phyloP scores from a whole-genome alignment of 2,797 vertebrate species.

The Darevskia nairensis region DNA sequence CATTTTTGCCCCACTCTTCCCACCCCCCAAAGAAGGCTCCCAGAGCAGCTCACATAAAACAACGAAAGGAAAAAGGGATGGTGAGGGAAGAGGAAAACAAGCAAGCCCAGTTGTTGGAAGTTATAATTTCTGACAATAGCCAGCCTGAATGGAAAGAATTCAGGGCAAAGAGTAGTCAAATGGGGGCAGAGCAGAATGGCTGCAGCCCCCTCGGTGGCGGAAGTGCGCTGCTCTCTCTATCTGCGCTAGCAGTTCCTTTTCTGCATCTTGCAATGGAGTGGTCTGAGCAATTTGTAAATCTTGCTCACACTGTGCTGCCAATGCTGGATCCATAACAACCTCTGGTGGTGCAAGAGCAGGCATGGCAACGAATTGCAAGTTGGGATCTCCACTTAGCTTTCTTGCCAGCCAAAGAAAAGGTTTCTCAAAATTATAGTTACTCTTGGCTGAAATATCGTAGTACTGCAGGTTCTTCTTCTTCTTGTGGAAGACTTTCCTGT shows the following conservation, averaged over 20 bases:
- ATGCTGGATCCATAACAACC: slow-evolving; percentile 85
- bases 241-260: slow-evolving; percentile 79
- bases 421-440: slow-evolving; percentile 89
- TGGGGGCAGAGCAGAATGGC: not conserved
- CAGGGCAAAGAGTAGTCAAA: not conserved
- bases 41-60: not conserved
- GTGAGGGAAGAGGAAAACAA: not conserved
- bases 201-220: slow-evolving; percentile 45
- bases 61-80: no score
- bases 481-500: slow-evolving; percentile 99
- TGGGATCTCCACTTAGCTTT: slow-evolving; percentile 85
- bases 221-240: slow-evolving; percentile 32
- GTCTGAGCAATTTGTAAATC: slow-evolving; percentile 85
- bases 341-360: slow-evolving; percentile 85
- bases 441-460: slow-evolving; percentile 87
- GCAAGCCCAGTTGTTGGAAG: no score
- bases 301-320: slow-evolving; percentile 85
- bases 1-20: no score
- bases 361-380: slow-evolving; percentile 87
- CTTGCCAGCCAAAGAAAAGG: slow-evolving; percentile 87
- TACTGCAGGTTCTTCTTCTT: slow-evolving; percentile 99
- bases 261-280: slow-evolving; percentile 86
- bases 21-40: not conserved
- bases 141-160: not conserved
- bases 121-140: not conserved